Base-by-base conservation (phyloP, 1,140 invertebrate species). In the Achatina immaculata region DNA sequence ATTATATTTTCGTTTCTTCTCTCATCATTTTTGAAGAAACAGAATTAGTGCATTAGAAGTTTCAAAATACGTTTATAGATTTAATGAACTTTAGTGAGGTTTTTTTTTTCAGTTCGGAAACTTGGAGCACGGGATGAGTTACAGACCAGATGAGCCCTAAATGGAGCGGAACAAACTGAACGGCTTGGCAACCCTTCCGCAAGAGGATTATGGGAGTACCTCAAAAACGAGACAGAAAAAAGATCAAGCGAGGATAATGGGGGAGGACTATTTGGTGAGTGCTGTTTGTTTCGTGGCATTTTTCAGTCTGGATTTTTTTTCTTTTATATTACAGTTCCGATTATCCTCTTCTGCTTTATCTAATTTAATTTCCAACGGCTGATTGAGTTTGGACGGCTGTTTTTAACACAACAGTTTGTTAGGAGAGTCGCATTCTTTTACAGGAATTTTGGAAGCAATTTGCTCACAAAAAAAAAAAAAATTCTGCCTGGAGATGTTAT, bases 91-190 rank as follows among this genome's bases (percentile, higher is more conserved):
- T n/a, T n/a, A n/a, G n/a, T n/a, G n/a, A n/a, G n/a, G 21, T 40
- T 34, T 24, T 58, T 43, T 21, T 16, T 77, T 65, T 77, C 75
- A 43, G 34, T 65, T 65, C 43, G 14, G 40, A 40, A 65, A 24
- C 66, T 24, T 58, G 16, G 21, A 55, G 48, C 16, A 55, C 58
- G 58, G n/a, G 16, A 62, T 28, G 58, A 19, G 58, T 14, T 34
- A 62, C 1, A 3, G 9, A 62, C 4, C 1, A 1, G 31, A 11
- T 62, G 58, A 34, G 1, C 31, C 58, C 58, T 4, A 24, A 73
- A 73, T 73, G 71, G 71, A 73, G 71, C 71, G 71, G 4, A 73
- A 73, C 43, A 73, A 73, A 31, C 71, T 73, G 31, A 73, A 73
- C 43, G 71, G 71, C 11, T 7, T 73, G 21, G 34, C 40, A 40